These are phyloP conservation scores for Sesia apiformis DNA, from an alignment of 2,888 invertebrate species.

Conservation along the genomic window DNA sequence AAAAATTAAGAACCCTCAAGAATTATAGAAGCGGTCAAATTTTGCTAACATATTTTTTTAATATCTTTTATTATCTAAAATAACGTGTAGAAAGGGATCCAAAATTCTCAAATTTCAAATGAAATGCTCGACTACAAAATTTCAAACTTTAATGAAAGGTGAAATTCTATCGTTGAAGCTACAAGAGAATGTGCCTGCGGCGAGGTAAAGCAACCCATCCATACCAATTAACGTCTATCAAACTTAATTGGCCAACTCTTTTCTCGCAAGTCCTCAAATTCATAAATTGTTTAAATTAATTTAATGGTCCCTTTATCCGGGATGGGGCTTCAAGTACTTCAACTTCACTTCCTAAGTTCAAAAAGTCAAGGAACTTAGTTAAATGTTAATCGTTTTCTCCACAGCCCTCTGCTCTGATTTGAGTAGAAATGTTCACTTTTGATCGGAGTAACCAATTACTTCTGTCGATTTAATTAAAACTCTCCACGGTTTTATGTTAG, in stretches of 20 bases:
- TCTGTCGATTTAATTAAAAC: neutral
- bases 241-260: constrained; percentile 19
- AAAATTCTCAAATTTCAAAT: too few species aligned
- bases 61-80: too few species aligned
- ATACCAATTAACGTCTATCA: constrained; percentile 19
- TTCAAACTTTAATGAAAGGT: too few species aligned
- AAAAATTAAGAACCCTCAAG: too few species aligned
- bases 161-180: too few species aligned
- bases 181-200: neutral
- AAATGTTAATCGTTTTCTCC: constrained; percentile 38
- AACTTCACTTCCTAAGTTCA: constrained; percentile 10
- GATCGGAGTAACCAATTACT: neutral
- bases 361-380: constrained; percentile 29
- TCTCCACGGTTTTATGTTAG: neutral
- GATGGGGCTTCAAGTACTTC: neutral
- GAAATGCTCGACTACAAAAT: too few species aligned
- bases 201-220: neutral
- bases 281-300: constrained; percentile 43
- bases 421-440: constrained; percentile 10
- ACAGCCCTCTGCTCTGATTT: constrained; percentile 14
- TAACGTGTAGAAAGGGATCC: too few species aligned
- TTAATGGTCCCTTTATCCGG: constrained; percentile 23
- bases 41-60: too few species aligned
- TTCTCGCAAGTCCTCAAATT: constrained; percentile 18
- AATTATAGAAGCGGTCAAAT: too few species aligned